Evolutionary conservation across 2,797 vertebrate species (phyloP).

Genomic region (Margarornis squamiger): DNA sequence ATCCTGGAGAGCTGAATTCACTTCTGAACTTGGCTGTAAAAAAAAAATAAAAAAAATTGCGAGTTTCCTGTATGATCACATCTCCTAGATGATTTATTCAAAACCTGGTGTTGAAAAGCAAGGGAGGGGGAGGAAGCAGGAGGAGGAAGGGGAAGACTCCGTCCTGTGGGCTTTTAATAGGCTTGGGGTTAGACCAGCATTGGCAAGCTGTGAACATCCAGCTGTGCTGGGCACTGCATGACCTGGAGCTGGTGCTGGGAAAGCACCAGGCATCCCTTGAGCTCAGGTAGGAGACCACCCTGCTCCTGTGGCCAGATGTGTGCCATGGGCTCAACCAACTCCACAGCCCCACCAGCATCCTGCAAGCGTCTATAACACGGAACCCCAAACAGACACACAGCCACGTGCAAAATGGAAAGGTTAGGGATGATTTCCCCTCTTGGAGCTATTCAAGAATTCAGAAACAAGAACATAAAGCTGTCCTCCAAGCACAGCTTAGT

Average conservation of each 20-base stretch:
- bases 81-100: conserved; percentile 40
- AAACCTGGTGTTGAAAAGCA: conserved; percentile 27
- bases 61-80: conserved; percentile 45
- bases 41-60: not conserved
- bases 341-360: not conserved
- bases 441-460: not conserved
- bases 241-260: not conserved
- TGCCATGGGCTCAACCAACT: accelerated
- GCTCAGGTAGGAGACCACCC: not conserved
- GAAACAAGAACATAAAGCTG: not conserved
- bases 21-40: not conserved
- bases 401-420: not conserved
- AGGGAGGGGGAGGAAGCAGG: conserved; percentile 29
- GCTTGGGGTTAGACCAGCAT: not conserved
- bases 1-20: conserved; percentile 29
- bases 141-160: conserved; percentile 27
- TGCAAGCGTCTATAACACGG: accelerated
- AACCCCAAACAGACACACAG: not conserved
- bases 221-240: accelerated
- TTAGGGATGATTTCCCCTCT: not conserved
- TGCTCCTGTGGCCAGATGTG: not conserved
- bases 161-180: not conserved
- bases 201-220: not conserved
- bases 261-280: not conserved
- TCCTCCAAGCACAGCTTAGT: accelerated